Evolutionary conservation across 2,797 vertebrate genomes (phyloP), one percentile per base, ranked within the genome.

Genomic region (Glyptemys insculpta): DNA sequence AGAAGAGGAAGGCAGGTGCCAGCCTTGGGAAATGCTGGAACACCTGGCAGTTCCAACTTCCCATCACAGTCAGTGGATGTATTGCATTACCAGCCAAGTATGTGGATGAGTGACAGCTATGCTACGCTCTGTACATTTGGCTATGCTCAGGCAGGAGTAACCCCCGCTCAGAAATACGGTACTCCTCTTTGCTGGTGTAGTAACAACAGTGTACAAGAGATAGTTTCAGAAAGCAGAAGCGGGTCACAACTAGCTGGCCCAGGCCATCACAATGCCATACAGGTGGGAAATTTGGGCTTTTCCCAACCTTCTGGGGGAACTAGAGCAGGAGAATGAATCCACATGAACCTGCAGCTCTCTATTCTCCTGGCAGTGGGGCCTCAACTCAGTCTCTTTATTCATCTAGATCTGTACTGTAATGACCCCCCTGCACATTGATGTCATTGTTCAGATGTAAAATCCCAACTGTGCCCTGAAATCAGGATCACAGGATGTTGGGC

Each of bases 21-120:
- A 44, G 72, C 72, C 41, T 44, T 34, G 5, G 15, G 15, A 0
- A 23, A 62, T 3, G 27, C 50, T 37, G 50, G 50, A 88, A 37
- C 47, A 94, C 31, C 1, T 0, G 1, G 18, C 56, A 81, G 29
- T 47, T 81, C 65, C 49, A 44, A 25, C 41, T 79, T 65, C 7
- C 59, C 1, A 0, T n/a, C 25, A 2, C 0, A 0, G 23, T 21
- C 11, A 27, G 88, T 68, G 85, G 37, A 91, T 76, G 18, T n/a
- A 72, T 3, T 57, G 25, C 2, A 1, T 81, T 62, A 85, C n/a
- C 79, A 68, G 25, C 47, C 0, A 0, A 81, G 76, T 0, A 6
- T 41, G 27, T 3, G 1, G 29, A 14, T 19, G 16, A 41, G 16
- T 6, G 23, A 81, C n/a, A 89, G 82, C 49, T 0, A 3, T 65